phyloP scores from a whole-genome alignment of 1,140 invertebrate genomes.

The Hetaerina americana region DNA sequence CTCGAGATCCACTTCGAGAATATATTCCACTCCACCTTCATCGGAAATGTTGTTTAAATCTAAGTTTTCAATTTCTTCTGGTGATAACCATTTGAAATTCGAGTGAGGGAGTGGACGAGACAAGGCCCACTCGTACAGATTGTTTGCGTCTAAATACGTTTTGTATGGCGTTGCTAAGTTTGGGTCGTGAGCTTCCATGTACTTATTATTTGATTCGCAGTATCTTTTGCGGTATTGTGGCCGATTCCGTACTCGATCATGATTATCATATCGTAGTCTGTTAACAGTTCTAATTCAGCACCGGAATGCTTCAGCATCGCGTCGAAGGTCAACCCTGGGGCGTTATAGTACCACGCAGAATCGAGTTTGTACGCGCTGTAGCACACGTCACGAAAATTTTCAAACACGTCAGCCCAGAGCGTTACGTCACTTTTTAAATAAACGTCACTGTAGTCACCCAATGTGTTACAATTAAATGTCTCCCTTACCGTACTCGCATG shows the following conservation, averaged over 20 bases:
- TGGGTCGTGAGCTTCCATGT: conserved; percentile 7
- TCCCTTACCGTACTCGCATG: not conserved
- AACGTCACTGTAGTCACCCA: not conserved
- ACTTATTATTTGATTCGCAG: conserved; percentile 21
- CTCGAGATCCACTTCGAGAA: not conserved
- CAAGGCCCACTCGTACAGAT: not conserved
- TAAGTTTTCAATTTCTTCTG: not conserved
- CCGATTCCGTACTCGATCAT: conserved; percentile 19
- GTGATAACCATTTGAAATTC: not conserved
- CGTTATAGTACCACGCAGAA: conserved; percentile 20
- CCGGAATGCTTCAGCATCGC: too few relatives aligned
- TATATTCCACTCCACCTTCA: not conserved
- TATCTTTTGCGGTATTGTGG: conserved; percentile 16
- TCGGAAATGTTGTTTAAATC: too few relatives aligned
- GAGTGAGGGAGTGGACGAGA: not conserved
- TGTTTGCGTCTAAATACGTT: not conserved
- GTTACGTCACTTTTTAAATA: conserved; percentile 1
- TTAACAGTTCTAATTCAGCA: conserved; percentile 16
- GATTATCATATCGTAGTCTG: conserved; percentile 16
- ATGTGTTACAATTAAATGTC: not conserved
- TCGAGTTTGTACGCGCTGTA: conserved; percentile 17
- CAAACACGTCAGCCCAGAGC: not conserved
- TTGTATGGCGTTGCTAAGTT: not conserved
- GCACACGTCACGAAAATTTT: conserved; percentile 1
- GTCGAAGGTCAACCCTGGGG: conserved; percentile 21